Conservation (phyloP, 2,888 invertebrate genomes). For the Troides helena region DNA sequence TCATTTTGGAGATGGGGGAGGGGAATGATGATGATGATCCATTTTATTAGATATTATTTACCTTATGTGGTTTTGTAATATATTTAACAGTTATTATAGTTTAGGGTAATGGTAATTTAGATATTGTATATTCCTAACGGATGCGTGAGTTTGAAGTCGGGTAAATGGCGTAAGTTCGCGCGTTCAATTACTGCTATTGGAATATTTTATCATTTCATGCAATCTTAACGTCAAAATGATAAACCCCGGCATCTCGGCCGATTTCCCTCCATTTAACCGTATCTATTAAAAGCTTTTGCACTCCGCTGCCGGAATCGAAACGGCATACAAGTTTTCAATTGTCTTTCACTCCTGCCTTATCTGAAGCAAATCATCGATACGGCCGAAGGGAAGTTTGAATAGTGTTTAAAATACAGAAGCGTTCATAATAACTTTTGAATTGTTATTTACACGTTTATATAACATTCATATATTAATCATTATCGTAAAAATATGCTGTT, state of each 20-base stretch:
- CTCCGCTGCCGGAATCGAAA: slow-evolving; percentile 15
- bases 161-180: not conserved
- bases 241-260: slow-evolving; percentile 4
- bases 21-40: no score
- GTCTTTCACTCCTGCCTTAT: slow-evolving; percentile 28
- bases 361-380: slow-evolving; percentile 22
- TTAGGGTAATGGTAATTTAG: not conserved
- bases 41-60: no score
- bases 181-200: slow-evolving; percentile 13
- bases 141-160: not conserved
- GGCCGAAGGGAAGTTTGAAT: slow-evolving; percentile 12
- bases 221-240: slow-evolving; percentile 12
- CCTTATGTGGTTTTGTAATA: no score
- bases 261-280: slow-evolving; percentile 17
- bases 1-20: no score
- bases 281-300: slow-evolving; percentile 9
- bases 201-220: slow-evolving; percentile 5
- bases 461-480: not conserved
- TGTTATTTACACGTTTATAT: not conserved
- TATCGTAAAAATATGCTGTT: not conserved
- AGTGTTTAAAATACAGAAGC: slow-evolving; percentile 14
- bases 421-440: not conserved
- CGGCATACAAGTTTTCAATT: slow-evolving; percentile 24
- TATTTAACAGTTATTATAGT: no score
- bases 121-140: slow-evolving; percentile 2